Evolutionary conservation across 2,888 invertebrate genomes (phyloP), one percentile per base, ranked within the genome.

Genomic region (Nebria brevicollis): DNA sequence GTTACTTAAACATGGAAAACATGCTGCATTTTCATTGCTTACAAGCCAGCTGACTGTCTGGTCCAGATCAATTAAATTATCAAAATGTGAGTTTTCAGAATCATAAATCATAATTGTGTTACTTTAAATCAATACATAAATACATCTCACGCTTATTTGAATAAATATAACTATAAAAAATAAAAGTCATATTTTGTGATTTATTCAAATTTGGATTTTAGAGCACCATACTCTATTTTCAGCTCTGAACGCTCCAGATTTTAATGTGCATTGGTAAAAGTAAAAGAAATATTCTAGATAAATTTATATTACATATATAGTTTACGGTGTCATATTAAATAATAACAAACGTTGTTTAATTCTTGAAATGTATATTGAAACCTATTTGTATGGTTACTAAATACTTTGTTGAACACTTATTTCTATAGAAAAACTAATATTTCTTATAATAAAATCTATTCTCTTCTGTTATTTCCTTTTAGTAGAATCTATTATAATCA

Each of bases 31-130:
- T 84, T 83, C 85, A 85, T 84, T 85, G 84, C 84, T 84, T 84
- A 84, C 85, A 85, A 86, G 86, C 86, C 87, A 89, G 88, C 88
- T 89, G 88, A 88, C 88, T 87, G 87, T 86, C 86, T 87, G 87
- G 87, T 86, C 86, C 85, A 84, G 86, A 86, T 86, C 85, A 85
- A 86, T 84, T 77, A 77, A 77, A 77, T 77, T 77, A 72, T 77
- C 72, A 81, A 72, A 34, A 81, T 77, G 81, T 81, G 81, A 81
- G 81, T 81, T 72, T 66, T 68, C 54, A 54, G 54, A 54, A 54
- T 2, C 8, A 54, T 54, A 54, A 75, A 41, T 41, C 43, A 66
- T 43, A 75, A 72, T 66, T 74, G 74, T 74, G 78, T 20, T 20
- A 20, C 20, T 20, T 20, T 20, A 20, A 73, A 68, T 26, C 20